Conservation (phyloP, 1,140 invertebrate species). For the Antheraea mylitta region DNA sequence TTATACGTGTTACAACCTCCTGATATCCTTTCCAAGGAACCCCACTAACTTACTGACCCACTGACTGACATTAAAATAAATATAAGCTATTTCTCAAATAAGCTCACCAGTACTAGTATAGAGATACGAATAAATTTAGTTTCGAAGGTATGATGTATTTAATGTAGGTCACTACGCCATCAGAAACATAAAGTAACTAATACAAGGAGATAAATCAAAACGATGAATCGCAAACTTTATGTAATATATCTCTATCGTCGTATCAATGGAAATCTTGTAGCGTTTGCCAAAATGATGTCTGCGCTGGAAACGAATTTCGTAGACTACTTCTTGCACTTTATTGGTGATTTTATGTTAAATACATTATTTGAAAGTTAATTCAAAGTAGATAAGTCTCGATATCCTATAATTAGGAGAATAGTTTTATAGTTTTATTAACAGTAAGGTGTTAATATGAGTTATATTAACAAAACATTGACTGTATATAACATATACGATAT, state of each 20-base stretch:
- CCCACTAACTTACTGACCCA: no score
- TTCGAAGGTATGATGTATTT: background rate
- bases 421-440: no score
- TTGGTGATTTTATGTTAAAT: background rate
- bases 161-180: background rate
- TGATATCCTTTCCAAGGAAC: no score
- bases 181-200: background rate
- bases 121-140: no score
- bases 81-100: no score
- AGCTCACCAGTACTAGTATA: no score
- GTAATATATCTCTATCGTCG: background rate
- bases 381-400: background rate
- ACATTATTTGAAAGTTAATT: background rate
- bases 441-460: no score
- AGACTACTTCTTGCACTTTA: background rate
- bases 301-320: background rate
- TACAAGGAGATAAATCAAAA: background rate
- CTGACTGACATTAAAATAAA: no score
- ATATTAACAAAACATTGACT: no score
- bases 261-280: background rate
- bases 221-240: background rate
- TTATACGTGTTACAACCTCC: no score
- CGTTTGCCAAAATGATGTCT: background rate
- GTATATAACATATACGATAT: no score
- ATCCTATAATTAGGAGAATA: background rate